Evolutionary conservation across 2,113 vertebrate species (phyloP), one percentile per base, ranked within the genome.

Genomic region (Eidolon helvum): DNA sequence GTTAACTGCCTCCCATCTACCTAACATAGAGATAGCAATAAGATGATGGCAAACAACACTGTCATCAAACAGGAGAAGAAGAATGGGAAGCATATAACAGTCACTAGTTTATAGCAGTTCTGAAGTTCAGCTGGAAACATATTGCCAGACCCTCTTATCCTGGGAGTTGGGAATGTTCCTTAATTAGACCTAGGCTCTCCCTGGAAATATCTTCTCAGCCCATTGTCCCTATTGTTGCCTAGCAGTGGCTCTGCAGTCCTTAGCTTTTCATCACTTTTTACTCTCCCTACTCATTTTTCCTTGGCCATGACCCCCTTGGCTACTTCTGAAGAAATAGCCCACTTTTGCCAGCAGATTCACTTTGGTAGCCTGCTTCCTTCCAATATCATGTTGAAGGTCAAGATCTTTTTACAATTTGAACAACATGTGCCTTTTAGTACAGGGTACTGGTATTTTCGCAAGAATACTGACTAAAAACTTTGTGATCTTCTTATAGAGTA

Each of bases 401-500:
- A 89, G 21, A 57, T 15, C 16, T 45, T 87, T 91, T 94, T 75
- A 66, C 7, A 94, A 4, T 69, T 48, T 74, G n/a, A 93, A 77
- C 24, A 77, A 15, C 40, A 11, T 88, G 45, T 86, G 24, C 21
- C 59, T 87, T 89, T 96, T 66, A 68, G 61, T 85, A 38, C 19
- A 88, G 30, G 43, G 53, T 55, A 12, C 2, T 48, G 68, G 10
- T 77, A 53, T 59, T 74, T 87, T 90, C 28, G 68, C 77, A 94
- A 8, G 19, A 57, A 28, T 55, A 45, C 50, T 87, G 53, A 19
- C 38, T 91, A 61, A 63, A 97, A 90, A 43, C 40, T 79, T 59
- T 59, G 40, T 93, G 82, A 87, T 95, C 80, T 90, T 94, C 10
- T 16, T 68, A 15, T 40, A 72, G n/a, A 94, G 83, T 66, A 28